Percentiles rank a stretch among this genome's conserved stretches.
These are phyloP conservation scores for Metridium senile DNA, from an alignment of 92 coral and sea anemone species.

Conservation along the genomic window DNA sequence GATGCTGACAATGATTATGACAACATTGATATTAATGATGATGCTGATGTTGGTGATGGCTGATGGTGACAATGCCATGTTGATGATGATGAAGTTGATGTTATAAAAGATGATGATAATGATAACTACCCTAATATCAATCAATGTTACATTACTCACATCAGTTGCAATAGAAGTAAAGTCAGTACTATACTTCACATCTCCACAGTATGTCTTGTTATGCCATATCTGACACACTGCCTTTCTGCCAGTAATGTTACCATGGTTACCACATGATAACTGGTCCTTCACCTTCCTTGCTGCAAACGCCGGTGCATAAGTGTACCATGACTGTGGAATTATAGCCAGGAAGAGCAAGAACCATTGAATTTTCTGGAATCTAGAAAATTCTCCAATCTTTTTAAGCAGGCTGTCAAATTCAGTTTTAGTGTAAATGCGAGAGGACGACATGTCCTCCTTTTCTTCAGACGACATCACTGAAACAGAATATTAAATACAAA, in stretches of 20 bases:
- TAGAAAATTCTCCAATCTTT: slow-evolving; percentile 80
- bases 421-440: slow-evolving; percentile 64
- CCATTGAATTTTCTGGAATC: slow-evolving; percentile 96
- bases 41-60: too few relatives aligned
- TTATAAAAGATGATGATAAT: neutral
- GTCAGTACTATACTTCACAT: slow-evolving; percentile 61
- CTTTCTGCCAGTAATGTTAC: slow-evolving; percentile 43
- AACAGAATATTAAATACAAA: neutral
- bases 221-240: slow-evolving; percentile 46
- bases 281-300: slow-evolving; percentile 84
- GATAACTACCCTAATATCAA: neutral
- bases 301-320: slow-evolving; percentile 94
- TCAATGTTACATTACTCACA: too few relatives aligned
- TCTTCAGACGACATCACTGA: slow-evolving; percentile 17
- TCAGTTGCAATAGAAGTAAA: slow-evolving; percentile 93
- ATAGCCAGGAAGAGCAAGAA: slow-evolving; percentile 76
- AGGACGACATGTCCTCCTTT: slow-evolving; percentile 17
- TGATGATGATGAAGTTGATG: too few relatives aligned
- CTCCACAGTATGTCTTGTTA: slow-evolving; percentile 65
- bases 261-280: slow-evolving; percentile 58
- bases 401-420: slow-evolving; percentile 75
- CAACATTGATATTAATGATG: too few relatives aligned
- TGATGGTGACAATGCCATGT: too few relatives aligned
- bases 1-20: too few relatives aligned
- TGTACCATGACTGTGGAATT: slow-evolving; percentile 94